Evolutionary conservation across 2,888 invertebrate genomes (phyloP), one percentile per base, ranked within the genome.

Genomic region (Crepidodera aurea): DNA sequence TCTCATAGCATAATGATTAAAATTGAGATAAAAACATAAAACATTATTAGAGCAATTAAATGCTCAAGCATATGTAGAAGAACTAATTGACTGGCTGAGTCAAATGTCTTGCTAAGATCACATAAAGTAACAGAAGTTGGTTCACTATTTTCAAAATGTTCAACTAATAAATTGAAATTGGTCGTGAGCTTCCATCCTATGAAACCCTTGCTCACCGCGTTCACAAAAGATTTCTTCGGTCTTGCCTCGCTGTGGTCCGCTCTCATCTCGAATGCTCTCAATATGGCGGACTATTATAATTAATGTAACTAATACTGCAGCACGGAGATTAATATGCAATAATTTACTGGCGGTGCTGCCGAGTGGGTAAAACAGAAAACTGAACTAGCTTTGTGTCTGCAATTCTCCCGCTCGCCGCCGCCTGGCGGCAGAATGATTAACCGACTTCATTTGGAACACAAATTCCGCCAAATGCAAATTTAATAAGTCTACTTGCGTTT

Each of bases 301-400:
- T 81, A 81, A 81, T 79, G 80, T 80, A 80, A 79, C 81, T 81
- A 80, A 81, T 80, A 80, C 80, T 80, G 80, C 80, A 79, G 80
- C 78, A 74, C 76, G 76, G 79, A 81, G 81, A 81, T 81, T 81
- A 81, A 81, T 81, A 81, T 81, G 81, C 81, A 79, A 81, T 81
- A 81, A 81, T 81, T 81, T 81, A 81, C 79, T 75, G 79, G 78
- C 69, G 77, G 78, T 77, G 79, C 75, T 76, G 71, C 72, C 71
- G 74, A 75, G 73, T 75, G 76, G 77, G 75, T 76, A 78, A 76
- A 74, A 77, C 76, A 78, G 78, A 79, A 80, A 79, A 79, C 79
- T 79, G 77, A 78, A 77, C 77, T 75, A 75, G 77, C 75, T 76
- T 74, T 75, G 75, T 73, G 78, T 77, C 76, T 75, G 76, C 75